Evolutionary conservation across 2,888 invertebrate species (phyloP), one percentile per base, ranked within the genome.

Genomic region (Tridacna gigas): DNA sequence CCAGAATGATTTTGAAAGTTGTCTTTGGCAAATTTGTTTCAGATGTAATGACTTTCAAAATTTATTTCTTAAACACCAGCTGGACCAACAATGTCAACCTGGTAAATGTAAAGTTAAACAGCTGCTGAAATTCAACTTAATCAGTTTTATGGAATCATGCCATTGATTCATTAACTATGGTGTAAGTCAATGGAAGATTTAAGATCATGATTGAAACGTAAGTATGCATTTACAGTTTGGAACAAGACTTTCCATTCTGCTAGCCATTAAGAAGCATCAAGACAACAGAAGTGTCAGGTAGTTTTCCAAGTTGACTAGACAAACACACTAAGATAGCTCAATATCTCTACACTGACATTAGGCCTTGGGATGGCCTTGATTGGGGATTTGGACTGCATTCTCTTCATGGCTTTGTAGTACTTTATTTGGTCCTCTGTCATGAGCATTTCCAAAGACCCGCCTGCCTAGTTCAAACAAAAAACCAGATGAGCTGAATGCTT

Each of bases 361-460:
- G 99, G 99, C 95, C 98, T 97, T 88, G 99, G 99, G 95, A 98
- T 99, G 90, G 99, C 99, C 96, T 99, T 99, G 95, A 99, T 96
- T 82, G 99, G 99, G 95, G 99, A 98, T 95, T 99, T 99, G 82
- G 98, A 98, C 92, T 98, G 98, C 98, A 99, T 99, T 96, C 99
- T 99, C 96, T 99, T 99, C 99, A 99, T 99, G 84, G 99, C 99
- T 95, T 99, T 99, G 96, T 99, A 99, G 96, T 99, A 99, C 96
- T 99, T 99, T 96, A 99, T 99, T 96, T 99, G 99, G 96, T 99
- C 99, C 95, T 99, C 99, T 93, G 99, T 99, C 99, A 99, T 99
- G 96, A 99, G 99, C 98, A 99, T 98, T 96, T 99, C 99, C 91
- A 99, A 96, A 90, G 99, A 99, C 91, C 99, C 99, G 93, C 99